Conservation (phyloP, 2,797 vertebrate genomes). For the Eidolon dupreanum region DNA sequence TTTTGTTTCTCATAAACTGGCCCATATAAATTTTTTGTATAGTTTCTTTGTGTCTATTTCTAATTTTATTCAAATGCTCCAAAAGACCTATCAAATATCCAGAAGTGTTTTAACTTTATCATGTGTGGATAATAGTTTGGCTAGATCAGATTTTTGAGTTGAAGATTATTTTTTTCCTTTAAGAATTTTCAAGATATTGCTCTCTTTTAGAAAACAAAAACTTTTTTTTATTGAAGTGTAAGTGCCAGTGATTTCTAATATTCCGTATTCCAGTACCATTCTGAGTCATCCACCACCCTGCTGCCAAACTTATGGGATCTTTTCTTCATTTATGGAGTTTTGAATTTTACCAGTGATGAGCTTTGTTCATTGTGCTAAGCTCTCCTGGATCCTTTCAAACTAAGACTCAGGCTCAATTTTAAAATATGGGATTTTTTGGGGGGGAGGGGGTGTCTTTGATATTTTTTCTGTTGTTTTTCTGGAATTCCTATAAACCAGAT, state of each 20-base stretch:
- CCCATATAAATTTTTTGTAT: not conserved
- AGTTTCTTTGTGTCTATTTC: slow-evolving; percentile 18
- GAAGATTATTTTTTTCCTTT: not conserved
- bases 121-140: not conserved
- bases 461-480: not conserved
- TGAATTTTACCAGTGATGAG: not conserved
- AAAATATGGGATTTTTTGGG: not conserved
- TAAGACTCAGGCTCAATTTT: not conserved
- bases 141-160: not conserved
- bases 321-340: not conserved
- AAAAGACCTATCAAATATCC: not conserved
- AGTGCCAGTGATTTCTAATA: not conserved
- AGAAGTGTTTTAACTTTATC: slow-evolving; percentile 33
- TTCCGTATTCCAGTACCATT: not conserved
- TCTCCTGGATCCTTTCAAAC: not conserved
- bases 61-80: not conserved
- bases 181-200: not conserved
- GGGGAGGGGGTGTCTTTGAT: not conserved
- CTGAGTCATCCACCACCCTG: not conserved
- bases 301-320: not conserved
- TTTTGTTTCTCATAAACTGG: not conserved
- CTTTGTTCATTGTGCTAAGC: not conserved
- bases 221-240: not conserved
- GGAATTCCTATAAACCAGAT: not conserved
- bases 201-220: not conserved